Percentiles rank a stretch among this genome's conserved stretches.
Evolutionary conservation across 2,888 invertebrate species (phyloP).

Genomic region (Ctenicera cuprea): DNA sequence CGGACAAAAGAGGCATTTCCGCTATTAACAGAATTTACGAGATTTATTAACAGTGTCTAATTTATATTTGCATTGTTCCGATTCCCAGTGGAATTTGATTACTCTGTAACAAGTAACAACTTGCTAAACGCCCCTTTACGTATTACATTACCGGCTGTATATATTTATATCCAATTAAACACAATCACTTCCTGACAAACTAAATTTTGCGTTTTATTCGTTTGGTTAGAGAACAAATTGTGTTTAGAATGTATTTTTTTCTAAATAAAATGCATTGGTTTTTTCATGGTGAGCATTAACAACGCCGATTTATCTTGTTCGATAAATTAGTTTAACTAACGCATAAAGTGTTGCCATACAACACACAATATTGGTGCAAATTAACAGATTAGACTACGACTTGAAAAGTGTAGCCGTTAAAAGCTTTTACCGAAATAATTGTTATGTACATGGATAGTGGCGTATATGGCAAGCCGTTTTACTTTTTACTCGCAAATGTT

Average conservation of each 20-base stretch:
- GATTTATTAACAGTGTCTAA: slow-evolving; percentile 25
- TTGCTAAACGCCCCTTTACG: slow-evolving; percentile 7
- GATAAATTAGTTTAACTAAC: too few relatives aligned
- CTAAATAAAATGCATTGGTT: background rate
- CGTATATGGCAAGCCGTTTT: too few relatives aligned
- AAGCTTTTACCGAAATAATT: too few relatives aligned
- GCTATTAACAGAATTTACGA: slow-evolving; percentile 36
- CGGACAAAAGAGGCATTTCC: slow-evolving; percentile 25
- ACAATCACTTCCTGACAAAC: background rate
- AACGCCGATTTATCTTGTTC: too few relatives aligned
- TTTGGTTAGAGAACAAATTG: background rate
- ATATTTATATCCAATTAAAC: slow-evolving; percentile 26
- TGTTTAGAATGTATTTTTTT: background rate
- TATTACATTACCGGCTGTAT: slow-evolving; percentile 5
- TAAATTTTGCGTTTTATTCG: background rate
- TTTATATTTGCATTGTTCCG: slow-evolving; percentile 27
- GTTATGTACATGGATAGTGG: too few relatives aligned
- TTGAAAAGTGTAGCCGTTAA: too few relatives aligned
- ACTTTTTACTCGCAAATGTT: too few relatives aligned
- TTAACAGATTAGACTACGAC: too few relatives aligned
- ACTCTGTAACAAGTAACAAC: slow-evolving; percentile 20
- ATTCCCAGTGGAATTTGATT: slow-evolving; percentile 16
- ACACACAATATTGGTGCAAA: too few relatives aligned
- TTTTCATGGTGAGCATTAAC: too few relatives aligned
- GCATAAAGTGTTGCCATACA: too few relatives aligned